Evolutionary conservation across 2,113 vertebrate genomes (phyloP), one percentile per base, ranked within the genome.

Genomic region (Pseudopodoces humilis): DNA sequence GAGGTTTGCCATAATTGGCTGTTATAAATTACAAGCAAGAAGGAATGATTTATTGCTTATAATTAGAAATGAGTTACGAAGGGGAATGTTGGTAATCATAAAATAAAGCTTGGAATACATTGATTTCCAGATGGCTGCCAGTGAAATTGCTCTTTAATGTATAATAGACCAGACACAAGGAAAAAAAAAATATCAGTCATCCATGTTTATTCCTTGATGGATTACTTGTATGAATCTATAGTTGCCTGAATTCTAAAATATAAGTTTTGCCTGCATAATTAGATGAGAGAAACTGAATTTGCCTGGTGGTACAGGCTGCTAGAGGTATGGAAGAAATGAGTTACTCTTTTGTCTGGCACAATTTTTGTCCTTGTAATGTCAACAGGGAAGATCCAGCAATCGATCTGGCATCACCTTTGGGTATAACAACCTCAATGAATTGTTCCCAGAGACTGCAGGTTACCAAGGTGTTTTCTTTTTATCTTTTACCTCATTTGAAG

Each of bases 21-120:
- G 89, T 95, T 95, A 95, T 50, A 94, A 96, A 96, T 97, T 96
- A 91, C 84, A 97, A 88, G 89, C 85, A 91, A 96, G 96, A 96
- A 88, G 91, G 85, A 92, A 95, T 97, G 91, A 97, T 97, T 96
- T 97, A 96, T 97, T 96, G 87, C 95, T 96, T 94, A 93, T 96
- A 97, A 97, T 97, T 97, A 96, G 92, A 95, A 94, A 92, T 91
- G 95, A 96, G 92, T 93, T 95, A 95, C 2, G 52, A 90, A 93
- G 78, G 91, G 70, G 91, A 95, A 95, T 97, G 96, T 97, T 96
- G 80, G 92, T 97, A 97, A 97, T 97, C 97, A 94, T 88, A 95
- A 96, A 96, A 96, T 96, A 96, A 96, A 96, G 85, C 94, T 95
- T 84, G 79, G 80, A 88, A 94, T 96, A 83, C 92, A 92, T 93